Base-by-base conservation (phyloP, 1,140 invertebrate species). In the Stegodyphus dumicola region DNA sequence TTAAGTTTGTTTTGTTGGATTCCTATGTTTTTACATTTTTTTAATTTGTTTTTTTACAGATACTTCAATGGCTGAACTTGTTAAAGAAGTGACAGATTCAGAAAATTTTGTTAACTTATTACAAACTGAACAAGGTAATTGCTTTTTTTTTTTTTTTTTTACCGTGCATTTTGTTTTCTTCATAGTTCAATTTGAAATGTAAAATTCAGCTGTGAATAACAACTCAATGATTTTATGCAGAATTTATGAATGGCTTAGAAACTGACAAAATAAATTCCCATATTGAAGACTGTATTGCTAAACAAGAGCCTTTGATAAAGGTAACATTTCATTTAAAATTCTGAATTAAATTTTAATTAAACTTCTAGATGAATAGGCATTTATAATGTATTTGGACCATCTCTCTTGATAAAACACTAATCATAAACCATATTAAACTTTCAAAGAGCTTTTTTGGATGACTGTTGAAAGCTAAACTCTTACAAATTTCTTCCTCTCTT, bases 231-330 rank as follows among this genome's bases (percentile, higher is more conserved):
- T 64, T 54, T 18, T 52, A 69, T 88, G 6, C 81, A 91, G 96
- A 98, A 90, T 94, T 98, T 88, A 92, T 98, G 85, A 95, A 97
- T 89, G 96, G 96, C 85, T 93, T 96, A 33, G 96, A 98, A 87
- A 95, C 96, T 2, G 97, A 99, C 88, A 97, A 96, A 91, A 92
- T 95, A 0, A 95, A 94, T 90, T 90, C 94, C 0, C 96, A 95
- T 89, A 98, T 99, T 88, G 97, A 99, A 91, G 96, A 97, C 89
- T 93, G 95, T 88, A 98, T 99, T 86, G 95, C 95, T 6, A 94
- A 95, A 88, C 94, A 95, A 89, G 94, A 94, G 88, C 94, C 95
- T 10, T 88, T 98, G 2, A 92, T 94, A 6, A 96, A 95, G 91
- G 95, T 92, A 88, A 85, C 60, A 60, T 7, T 75, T 17, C n/a